These are phyloP conservation scores for Stenurella melanura DNA, from an alignment of 2,888 invertebrate genomes.

Conservation along the genomic window DNA sequence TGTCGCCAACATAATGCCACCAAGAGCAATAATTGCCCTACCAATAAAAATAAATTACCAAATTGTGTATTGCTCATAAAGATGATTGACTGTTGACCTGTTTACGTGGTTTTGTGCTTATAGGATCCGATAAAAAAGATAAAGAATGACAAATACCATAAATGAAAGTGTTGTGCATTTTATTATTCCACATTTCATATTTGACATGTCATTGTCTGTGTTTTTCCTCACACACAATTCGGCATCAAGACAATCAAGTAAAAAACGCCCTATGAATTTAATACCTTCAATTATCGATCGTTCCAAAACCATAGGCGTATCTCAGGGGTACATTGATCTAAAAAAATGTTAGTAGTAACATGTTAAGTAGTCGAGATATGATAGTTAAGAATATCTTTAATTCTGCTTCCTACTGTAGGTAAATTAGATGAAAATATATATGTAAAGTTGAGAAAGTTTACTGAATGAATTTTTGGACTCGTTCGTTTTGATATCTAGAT, in stretches of 20 bases:
- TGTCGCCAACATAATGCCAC: background rate
- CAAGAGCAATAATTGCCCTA: background rate
- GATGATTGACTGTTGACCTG: constrained; percentile 37
- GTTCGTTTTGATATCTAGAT: no score
- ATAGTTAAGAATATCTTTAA: no score
- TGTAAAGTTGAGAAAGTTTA: no score
- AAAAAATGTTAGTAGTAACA: no score
- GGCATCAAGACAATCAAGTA: constrained; percentile 8
- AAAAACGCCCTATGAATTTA: constrained; percentile 12
- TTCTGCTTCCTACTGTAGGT: no score
- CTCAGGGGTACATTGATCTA: background rate
- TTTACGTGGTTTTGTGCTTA: constrained; percentile 11
- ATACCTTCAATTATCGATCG: constrained; percentile 21
- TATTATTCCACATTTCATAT: constrained; percentile 23
- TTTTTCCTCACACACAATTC: background rate
- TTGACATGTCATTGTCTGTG: constrained; percentile 29
- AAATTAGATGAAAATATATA: no score
- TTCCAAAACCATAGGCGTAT: background rate
- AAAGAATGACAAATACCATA: constrained; percentile 14
- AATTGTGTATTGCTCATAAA: background rate
- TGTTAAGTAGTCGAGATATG: no score
- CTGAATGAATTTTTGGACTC: no score
- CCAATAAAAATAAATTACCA: constrained; percentile 2
- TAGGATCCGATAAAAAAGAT: constrained; percentile 16
- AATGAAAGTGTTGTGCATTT: constrained; percentile 19